Percentiles rank a stretch among this genome's conserved stretches.
Evolutionary conservation across 1,140 invertebrate species (phyloP).

Genomic region (Penaeus vannamei): DNA sequence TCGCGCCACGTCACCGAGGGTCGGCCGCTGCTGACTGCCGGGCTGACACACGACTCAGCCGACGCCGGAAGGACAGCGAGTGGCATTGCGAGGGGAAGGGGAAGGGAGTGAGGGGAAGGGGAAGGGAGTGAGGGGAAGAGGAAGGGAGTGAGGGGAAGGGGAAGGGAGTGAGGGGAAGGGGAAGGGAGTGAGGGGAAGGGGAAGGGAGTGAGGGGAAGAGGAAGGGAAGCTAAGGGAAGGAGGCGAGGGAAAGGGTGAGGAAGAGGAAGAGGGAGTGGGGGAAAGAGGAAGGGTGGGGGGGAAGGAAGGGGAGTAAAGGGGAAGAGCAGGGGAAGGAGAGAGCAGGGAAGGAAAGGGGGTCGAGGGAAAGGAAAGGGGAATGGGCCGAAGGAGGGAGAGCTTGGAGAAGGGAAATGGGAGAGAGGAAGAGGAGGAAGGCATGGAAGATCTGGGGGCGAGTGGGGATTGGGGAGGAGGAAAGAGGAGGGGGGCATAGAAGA

Average conservation of each 20-base stretch:
- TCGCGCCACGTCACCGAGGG: too few species aligned
- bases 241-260: not conserved
- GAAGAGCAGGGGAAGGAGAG: not conserved
- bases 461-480: not conserved
- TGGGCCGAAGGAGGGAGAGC: too few species aligned
- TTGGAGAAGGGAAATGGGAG: not conserved
- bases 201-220: not conserved
- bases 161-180: not conserved
- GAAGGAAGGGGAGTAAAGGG: not conserved
- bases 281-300: not conserved
- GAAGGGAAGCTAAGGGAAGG: not conserved
- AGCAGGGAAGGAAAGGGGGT: not conserved
- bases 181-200: not conserved
- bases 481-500: not conserved
- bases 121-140: too few species aligned
- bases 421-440: not conserved
- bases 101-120: too few species aligned
- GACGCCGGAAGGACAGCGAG: too few species aligned
- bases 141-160: too few species aligned
- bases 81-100: too few species aligned
- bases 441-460: too few species aligned
- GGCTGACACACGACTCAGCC: too few species aligned
- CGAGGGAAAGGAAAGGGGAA: not conserved
- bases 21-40: too few species aligned
- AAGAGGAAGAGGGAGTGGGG: too few species aligned